Base-by-base conservation (phyloP, 2,888 invertebrate species). In the Trissolcus brochymenae region DNA sequence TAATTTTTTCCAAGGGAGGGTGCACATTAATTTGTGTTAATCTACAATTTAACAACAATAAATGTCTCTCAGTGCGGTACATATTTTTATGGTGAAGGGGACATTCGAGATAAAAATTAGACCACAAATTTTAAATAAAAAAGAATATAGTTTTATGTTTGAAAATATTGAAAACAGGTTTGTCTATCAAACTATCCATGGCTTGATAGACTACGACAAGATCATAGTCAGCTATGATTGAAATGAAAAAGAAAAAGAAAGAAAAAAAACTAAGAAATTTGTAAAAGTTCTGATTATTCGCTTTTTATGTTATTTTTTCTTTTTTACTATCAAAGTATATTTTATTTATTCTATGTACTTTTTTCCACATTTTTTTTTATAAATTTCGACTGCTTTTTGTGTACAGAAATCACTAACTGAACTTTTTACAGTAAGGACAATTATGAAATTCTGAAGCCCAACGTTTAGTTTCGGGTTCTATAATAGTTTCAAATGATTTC, bases 71-170 rank as follows among this genome's bases (percentile, higher is more conserved):
- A 61, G 35, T 50, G 16, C 25, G 50, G 3, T 50, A 40, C 13
- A 61, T 40, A 61, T 61, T 61, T 61, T 61, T 9, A 16, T 25
- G 61, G 61, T 61, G 61, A 61, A 51, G 61, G 61, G 61, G 61
- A 61, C 61, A 61, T 61, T 59, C 21, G 29, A 17, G 49, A 59
- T 51, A 16, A 21, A 61, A 50, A 17, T 25, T 50, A 51, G 40
- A 51, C 11, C 40, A 46, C 4, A 46, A 59, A 46, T 46, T 13
- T 40, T n/a, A 43, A 21, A 46, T 46, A 56, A 55, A 55, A 35
- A 35, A 16, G 19, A 35, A 16, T n/a, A n/a, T 29, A n/a, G 13
- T 21, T 17, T 51, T 51, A 35, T 35, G 35, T 35, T 35, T 11
- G 35, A 35, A 11, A 35, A 35, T 35, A 35, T 9, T 35, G 35